Evolutionary conservation across 2,888 invertebrate species (phyloP), one percentile per base, ranked within the genome.

Genomic region (Agrochola lychnidis): DNA sequence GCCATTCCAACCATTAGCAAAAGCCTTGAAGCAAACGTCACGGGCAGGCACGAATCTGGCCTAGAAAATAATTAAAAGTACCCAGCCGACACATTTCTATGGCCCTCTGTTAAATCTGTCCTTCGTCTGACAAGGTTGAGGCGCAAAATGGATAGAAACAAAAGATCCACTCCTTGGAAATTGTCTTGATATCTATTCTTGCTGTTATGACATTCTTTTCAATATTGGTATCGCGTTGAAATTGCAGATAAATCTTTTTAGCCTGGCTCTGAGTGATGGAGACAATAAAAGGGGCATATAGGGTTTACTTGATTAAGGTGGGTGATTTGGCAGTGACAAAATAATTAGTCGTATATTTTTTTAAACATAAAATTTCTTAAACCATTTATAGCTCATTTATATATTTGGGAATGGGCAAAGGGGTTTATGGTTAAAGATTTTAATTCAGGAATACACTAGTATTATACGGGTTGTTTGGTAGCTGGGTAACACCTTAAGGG

Each of bases 51-150:
- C 73, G 80, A 72, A 63, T 78, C 69, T 78, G 82, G 59, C 82
- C 82, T 84, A 85, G 81, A 86, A 87, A 86, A 82, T 84, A 87
- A 86, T 87, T 81, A 87, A 78, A 85, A 86, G 79, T 70, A 75
- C 70, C 72, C 62, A 75, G 76, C 71, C 63, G 73, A 87, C 87
- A 82, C 78, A 82, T 87, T 89, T 88, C 85, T 80, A 85, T 81
- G 83, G 79, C 79, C 73, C 85, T 83, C 78, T 87, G 85, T 82
- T 76, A 79, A 79, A 79, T 73, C 73, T 83, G 85, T 85, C 83
- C 88, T 88, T 87, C 84, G 53, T 10, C 57, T 76, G 78, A 67
- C 83, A 86, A 84, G 85, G 87, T 59, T 79, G 84, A 77, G 75
- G 71, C 73, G 74, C 16, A 53, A 30, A 36, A 61, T 51, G 62